Base-by-base conservation (phyloP, 2,888 invertebrate genomes). In the Drosophila maculinotata region DNA sequence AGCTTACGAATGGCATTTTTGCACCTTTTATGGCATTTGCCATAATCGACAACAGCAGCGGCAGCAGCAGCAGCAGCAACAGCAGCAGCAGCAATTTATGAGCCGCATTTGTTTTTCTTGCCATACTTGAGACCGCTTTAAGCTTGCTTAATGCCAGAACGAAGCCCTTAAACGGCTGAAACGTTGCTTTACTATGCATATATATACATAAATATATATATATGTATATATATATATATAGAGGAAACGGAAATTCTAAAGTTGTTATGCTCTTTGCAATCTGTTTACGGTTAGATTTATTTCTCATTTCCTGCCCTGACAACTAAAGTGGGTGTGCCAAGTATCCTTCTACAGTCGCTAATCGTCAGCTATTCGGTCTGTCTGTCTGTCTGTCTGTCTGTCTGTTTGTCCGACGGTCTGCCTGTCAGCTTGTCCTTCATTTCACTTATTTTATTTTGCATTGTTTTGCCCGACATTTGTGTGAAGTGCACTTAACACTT, bases 21-120 rank as follows among this genome's bases (percentile, higher is more conserved):
- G 72, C 81, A 82, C 81, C 81, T 82, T 82, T 79, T 76, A 79
- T 74, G 82, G 69, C 71, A 76, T 81, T 79, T 65, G 78, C 64
- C 76, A 80, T 80, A 80, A 81, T 82, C 79, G 79, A 76, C 74
- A 76, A 60, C 49, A 44, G 41, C 51, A 57, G 54, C 54, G 58
- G 20, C 52, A 38, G 60, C 69, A 77, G 52, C 30, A 36, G 20
- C 17, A 41, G 12, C 33, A 30, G n/a, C 52, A 36, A 7, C 56
- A 39, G 15, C 42, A 51, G 25, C 54, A 59, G 36, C 62, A 57
- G 52, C 68, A 79, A 79, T 84, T 81, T 81, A 81, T 81, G 74
- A 69, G 57, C 39, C 70, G 73, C 69, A 81, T 80, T 81, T 84
- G 78, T 52, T 69, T 57, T 42, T 49, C 38, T 49, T 44, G 57